Percentiles rank a stretch among this genome's conserved stretches.
Conservation (phyloP, 2,888 invertebrate species). For the Patella pellucida region DNA sequence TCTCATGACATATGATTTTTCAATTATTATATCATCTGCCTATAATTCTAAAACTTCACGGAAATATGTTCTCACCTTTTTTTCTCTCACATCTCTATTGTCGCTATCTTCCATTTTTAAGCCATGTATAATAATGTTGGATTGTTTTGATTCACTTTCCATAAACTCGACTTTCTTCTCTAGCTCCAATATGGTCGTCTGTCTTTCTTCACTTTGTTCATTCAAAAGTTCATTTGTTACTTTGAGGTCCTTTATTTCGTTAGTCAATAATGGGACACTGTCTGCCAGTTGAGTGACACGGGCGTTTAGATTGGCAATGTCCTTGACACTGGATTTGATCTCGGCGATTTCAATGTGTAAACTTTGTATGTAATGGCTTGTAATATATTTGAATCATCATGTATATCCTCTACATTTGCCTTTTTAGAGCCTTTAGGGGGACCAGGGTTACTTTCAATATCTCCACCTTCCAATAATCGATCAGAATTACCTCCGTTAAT, state of each 20-base stretch:
- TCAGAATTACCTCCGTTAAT: no score
- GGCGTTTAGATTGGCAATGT: neutral
- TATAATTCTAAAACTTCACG: neutral
- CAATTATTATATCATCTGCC: neutral
- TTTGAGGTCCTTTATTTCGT: neutral
- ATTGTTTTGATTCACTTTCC: neutral
- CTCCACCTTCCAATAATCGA: neutral
- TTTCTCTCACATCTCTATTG: neutral
- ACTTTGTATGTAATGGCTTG: neutral
- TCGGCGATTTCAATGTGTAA: neutral
- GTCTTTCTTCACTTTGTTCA: neutral
- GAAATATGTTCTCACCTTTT: neutral
- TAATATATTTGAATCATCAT: neutral
- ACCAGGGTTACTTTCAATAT: neutral
- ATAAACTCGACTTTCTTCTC: neutral
- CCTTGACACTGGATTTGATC: neutral
- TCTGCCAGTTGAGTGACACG: neutral
- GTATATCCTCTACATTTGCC: neutral
- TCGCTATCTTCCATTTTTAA: neutral
- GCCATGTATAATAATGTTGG: neutral
- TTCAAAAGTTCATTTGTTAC: neutral
- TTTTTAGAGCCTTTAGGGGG: neutral
- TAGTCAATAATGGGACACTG: neutral
- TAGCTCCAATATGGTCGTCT: neutral
- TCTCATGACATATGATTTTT: neutral